Conservation (phyloP, 2,797 vertebrate genomes). For the Muscicapa striata region DNA sequence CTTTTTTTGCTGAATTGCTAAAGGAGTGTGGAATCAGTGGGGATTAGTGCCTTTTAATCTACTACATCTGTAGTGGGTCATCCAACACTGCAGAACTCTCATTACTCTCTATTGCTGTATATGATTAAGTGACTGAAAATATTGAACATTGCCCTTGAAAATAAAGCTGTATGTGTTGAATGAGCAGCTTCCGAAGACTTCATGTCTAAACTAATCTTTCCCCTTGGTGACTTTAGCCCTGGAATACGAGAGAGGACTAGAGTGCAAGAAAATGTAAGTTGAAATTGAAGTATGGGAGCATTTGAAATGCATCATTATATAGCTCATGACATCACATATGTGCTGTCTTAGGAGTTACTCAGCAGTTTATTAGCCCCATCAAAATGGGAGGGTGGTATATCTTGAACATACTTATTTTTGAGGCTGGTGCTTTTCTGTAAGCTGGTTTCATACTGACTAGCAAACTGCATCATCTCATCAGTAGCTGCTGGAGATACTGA, state of each 20-base stretch:
- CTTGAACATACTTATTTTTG: not conserved
- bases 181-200: slow-evolving; percentile 62
- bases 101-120: slow-evolving; percentile 62
- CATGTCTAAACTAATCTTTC: slow-evolving; percentile 45
- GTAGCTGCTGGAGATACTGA: not conserved
- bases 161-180: slow-evolving; percentile 66
- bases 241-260: not conserved
- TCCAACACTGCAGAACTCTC: slow-evolving; percentile 46
- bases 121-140: slow-evolving; percentile 69
- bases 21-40: slow-evolving; percentile 61
- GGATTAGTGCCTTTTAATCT: slow-evolving; percentile 84
- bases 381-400: not conserved
- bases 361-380: not conserved
- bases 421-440: not conserved
- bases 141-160: slow-evolving; percentile 65
- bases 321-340: not conserved
- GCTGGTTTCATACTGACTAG: not conserved
- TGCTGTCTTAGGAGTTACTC: not conserved
- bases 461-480: not conserved
- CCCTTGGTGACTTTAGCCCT: slow-evolving; percentile 2
- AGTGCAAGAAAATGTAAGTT: not conserved
- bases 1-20: slow-evolving; percentile 57
- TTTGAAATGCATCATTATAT: slow-evolving; percentile 20
- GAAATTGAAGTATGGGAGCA: not conserved
- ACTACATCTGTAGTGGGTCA: slow-evolving; percentile 79